A percentile compares a stretch with the other conserved stretches of the same genome.
phyloP scores from a whole-genome alignment of 2,797 vertebrate genomes.

The Halcyon leucocephala region DNA sequence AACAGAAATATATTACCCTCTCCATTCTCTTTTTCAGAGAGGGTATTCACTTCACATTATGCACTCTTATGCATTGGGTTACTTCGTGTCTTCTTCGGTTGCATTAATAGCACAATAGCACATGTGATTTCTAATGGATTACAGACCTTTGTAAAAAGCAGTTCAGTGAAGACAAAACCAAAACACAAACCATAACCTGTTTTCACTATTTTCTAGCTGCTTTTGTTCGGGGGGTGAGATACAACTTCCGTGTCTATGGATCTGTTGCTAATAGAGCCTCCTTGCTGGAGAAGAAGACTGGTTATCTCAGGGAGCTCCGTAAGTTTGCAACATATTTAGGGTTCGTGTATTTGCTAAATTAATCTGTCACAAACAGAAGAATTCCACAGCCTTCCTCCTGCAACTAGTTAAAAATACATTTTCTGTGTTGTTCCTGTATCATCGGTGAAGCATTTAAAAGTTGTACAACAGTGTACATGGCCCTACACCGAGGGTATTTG shows the following conservation, averaged over 20 bases:
- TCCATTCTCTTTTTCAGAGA: neutral
- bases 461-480: fast-evolving
- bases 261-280: constrained; percentile 68
- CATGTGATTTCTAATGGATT: neutral
- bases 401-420: neutral
- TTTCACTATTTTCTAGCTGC: constrained; percentile 70
- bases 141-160: neutral
- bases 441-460: neutral
- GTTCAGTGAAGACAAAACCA: neutral
- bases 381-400: neutral
- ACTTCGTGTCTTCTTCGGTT: neutral
- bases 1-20: neutral
- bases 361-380: neutral
- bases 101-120: neutral
- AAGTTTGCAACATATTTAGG: constrained; percentile 32
- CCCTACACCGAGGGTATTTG: neutral
- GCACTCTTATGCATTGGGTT: neutral
- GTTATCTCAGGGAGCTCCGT: constrained; percentile 85
- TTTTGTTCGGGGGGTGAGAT: constrained; percentile 81
- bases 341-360: neutral
- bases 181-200: neutral
- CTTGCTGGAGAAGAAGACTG: constrained; percentile 80
- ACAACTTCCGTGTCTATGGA: constrained; percentile 84
- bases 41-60: neutral
- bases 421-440: neutral